phyloP scores from a whole-genome alignment of 1,140 invertebrate species.

The Phymastichus coffea region DNA sequence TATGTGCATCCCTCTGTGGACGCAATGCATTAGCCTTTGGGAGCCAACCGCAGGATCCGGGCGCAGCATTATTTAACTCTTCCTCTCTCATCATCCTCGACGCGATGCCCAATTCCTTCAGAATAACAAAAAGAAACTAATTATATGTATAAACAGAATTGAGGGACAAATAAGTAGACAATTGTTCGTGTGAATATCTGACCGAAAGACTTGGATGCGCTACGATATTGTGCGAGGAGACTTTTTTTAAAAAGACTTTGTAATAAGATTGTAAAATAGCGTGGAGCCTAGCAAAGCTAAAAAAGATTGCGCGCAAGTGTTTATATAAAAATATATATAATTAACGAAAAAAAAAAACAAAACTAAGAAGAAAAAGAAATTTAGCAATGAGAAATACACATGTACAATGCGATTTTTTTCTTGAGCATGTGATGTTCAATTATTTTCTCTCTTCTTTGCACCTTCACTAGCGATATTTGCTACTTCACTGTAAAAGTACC shows the following conservation, averaged over 20 bases:
- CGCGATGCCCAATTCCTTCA: neutral
- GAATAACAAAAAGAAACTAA: constrained; percentile 17
- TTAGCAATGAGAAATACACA: constrained; percentile 17
- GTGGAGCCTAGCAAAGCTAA: constrained; percentile 21
- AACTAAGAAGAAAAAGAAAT: constrained; percentile 15
- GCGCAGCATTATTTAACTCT: no score
- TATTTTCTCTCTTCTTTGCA: constrained; percentile 22
- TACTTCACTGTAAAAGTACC: neutral
- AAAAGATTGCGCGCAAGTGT: constrained; percentile 5
- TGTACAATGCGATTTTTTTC: constrained; percentile 23
- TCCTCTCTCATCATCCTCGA: neutral
- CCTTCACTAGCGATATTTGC: neutral
- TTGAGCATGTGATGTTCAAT: constrained; percentile 20
- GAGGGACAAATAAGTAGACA: no score
- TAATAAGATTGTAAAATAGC: constrained; percentile 44
- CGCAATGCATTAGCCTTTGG: constrained; percentile 8
- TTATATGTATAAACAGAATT: constrained; percentile 24
- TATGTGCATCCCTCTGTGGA: neutral
- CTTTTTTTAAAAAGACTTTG: constrained; percentile 46
- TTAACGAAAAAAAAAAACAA: neutral
- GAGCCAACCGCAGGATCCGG: neutral
- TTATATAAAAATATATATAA: constrained; percentile 1
- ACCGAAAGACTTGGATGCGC: constrained; percentile 3
- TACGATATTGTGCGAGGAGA: constrained; percentile 27
- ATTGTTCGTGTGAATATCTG: no score